phyloP scores from a whole-genome alignment of 2,797 vertebrate species.

The Tapera naevia region DNA sequence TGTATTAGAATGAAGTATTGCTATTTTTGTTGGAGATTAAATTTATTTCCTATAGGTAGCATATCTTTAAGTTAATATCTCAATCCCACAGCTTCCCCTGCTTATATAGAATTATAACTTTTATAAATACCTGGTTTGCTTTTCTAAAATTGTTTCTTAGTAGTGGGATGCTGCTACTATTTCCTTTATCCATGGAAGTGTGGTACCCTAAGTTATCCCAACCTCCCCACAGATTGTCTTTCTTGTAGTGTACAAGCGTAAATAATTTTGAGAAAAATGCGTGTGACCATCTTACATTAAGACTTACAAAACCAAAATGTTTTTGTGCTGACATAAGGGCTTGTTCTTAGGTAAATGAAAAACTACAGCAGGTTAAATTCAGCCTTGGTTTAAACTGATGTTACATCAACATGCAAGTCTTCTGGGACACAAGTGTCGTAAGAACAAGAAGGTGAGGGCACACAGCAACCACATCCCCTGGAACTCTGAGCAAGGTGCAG shows the following conservation, averaged over 20 bases:
- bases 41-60: neutral
- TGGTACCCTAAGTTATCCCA: neutral
- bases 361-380: neutral
- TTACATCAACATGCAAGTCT: neutral
- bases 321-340: neutral
- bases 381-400: neutral
- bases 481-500: neutral
- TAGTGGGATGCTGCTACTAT: neutral
- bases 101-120: neutral
- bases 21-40: neutral
- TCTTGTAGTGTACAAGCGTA: neutral
- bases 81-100: neutral
- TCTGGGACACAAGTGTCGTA: neutral
- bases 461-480: neutral
- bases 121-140: neutral
- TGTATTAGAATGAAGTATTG: neutral
- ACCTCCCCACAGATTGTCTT: neutral
- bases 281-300: neutral
- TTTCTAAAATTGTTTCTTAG: neutral
- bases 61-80: neutral
- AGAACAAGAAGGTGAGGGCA: neutral
- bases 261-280: neutral
- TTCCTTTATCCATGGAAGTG: neutral
- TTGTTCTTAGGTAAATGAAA: neutral
- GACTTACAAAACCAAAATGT: neutral